A percentile compares a stretch with the other conserved stretches of the same genome.
Evolutionary conservation across 2,797 vertebrate genomes (phyloP).

Genomic region (Argentina silus): DNA sequence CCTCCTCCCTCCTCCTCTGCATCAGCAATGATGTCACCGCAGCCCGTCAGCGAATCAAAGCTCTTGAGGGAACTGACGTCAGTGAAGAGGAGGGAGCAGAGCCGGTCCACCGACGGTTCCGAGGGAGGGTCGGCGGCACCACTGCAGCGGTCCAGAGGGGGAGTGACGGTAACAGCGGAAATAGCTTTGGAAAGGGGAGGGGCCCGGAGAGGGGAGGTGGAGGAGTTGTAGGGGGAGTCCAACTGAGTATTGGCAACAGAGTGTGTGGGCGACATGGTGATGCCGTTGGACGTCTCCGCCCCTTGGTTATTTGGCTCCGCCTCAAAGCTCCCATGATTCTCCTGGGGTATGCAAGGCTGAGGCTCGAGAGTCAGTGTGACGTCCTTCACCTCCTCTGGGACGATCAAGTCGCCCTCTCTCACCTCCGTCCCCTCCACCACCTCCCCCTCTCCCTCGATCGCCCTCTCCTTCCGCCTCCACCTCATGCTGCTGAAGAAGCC

Average conservation of each 20-base stretch:
- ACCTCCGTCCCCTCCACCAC: conserved; percentile 51
- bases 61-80: conserved; percentile 99
- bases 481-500: conserved; percentile 94
- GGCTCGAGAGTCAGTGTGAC: conserved; percentile 80
- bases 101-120: conserved; percentile 89
- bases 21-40: conserved; percentile 98
- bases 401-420: conserved; percentile 53
- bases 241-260: conserved; percentile 64
- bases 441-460: conserved; percentile 70
- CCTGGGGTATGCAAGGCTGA: conserved; percentile 65
- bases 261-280: conserved; percentile 74
- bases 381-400: conserved; percentile 69
- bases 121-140: conserved; percentile 89
- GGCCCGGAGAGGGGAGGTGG: conserved; percentile 56
- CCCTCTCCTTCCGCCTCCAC: conserved; percentile 88
- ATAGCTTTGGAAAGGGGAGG: conserved; percentile 68
- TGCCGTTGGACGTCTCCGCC: conserved; percentile 65
- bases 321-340: conserved; percentile 64
- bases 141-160: conserved; percentile 85
- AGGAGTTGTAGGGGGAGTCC: conserved; percentile 68
- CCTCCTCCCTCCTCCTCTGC: conserved; percentile 92
- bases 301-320: conserved; percentile 68
- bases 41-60: conserved; percentile 99
- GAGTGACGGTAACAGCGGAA: conserved; percentile 68
- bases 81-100: conserved; percentile 94